Evolutionary conservation across 2,888 invertebrate genomes (phyloP).

Genomic region (Volucella zonaria): DNA sequence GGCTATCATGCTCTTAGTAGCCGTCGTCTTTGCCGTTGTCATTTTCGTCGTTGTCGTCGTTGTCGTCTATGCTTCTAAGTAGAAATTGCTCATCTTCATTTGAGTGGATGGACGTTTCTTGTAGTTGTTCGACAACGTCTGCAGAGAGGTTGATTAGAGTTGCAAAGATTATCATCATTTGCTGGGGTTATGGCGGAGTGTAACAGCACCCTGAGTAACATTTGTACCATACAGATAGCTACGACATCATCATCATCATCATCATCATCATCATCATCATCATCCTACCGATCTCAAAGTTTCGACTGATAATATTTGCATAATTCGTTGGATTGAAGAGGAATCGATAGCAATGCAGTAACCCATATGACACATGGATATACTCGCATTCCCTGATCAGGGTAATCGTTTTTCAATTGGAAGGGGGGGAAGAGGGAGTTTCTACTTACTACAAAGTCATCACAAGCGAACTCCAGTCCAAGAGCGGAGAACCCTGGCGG

Average conservation of each 20-base stretch:
- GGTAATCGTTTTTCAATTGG: conserved; percentile 62
- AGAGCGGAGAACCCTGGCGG: not conserved
- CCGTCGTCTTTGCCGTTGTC: conserved; percentile 45
- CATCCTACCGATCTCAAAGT: conserved; percentile 24
- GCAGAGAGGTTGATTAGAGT: conserved; percentile 43
- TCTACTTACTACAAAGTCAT: no score
- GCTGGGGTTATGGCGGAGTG: conserved; percentile 15
- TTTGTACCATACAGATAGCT: conserved; percentile 55
- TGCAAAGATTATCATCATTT: conserved; percentile 30
- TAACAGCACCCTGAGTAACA: conserved; percentile 48
- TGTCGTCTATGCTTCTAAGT: conserved; percentile 40
- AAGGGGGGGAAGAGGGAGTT: conserved; percentile 20
- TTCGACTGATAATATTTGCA: conserved; percentile 57
- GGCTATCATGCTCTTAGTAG: conserved; percentile 54
- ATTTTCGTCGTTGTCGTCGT: conserved; percentile 42
- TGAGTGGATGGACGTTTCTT: conserved; percentile 47
- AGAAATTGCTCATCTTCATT: conserved; percentile 71
- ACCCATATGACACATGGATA: conserved; percentile 49
- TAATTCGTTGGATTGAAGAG: conserved; percentile 46
- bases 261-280: conserved; percentile 59
- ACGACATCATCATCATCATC: conserved; percentile 58
- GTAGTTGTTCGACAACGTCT: conserved; percentile 46
- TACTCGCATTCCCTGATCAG: conserved; percentile 7
- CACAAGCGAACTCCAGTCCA: not conserved
- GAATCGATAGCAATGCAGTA: conserved; percentile 10